Conservation (phyloP, 2,113 vertebrate genomes). For the Pandion haliaetus region DNA sequence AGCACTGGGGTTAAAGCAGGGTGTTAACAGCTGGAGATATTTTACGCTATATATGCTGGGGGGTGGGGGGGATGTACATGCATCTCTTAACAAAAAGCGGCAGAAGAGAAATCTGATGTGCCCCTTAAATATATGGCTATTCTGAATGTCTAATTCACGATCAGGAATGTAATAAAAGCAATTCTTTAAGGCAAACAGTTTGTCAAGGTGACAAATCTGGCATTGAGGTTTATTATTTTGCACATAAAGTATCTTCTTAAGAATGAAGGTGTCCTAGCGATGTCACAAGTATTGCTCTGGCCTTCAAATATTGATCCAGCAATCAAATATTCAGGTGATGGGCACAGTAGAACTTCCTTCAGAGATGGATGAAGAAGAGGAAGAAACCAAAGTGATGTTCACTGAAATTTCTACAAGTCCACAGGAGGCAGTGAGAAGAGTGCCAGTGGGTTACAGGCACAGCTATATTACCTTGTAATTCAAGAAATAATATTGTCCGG, state of each 20-base stretch:
- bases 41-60: fast-evolving
- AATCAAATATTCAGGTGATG: neutral
- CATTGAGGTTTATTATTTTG: neutral
- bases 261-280: neutral
- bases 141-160: neutral
- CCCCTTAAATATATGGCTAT: neutral
- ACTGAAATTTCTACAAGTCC: neutral
- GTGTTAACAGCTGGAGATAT: neutral
- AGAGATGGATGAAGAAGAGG: neutral
- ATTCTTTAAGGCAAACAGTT: neutral
- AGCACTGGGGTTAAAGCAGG: neutral
- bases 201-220: neutral
- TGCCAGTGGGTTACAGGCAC: neutral
- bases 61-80: too few relatives aligned
- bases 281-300: neutral
- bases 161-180: neutral
- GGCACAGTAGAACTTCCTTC: neutral
- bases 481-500: neutral
- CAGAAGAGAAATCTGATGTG: neutral
- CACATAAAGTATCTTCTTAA: neutral
- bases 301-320: neutral
- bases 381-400: neutral
- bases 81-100: neutral
- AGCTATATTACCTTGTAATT: neutral
- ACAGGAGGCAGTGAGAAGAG: neutral